Evolutionary conservation across 64 coral and sea anemone species (phyloP).

Genomic region (Trachythela sp.): DNA sequence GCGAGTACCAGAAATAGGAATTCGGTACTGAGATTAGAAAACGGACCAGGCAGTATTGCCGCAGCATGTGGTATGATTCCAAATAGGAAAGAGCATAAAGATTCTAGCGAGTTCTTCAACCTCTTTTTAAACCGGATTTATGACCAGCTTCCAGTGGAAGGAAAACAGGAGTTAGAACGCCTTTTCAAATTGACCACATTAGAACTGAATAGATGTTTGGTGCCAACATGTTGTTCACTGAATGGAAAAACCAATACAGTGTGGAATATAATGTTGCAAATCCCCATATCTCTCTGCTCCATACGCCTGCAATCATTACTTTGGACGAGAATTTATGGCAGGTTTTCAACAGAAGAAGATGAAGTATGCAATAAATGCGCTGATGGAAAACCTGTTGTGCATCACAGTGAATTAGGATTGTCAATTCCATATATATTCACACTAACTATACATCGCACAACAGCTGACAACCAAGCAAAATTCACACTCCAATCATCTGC

Average conservation of each 20-base stretch:
- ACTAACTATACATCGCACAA: background rate
- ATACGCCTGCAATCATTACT: constrained; percentile 1
- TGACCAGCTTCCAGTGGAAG: background rate
- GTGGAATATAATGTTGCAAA: constrained; percentile 8
- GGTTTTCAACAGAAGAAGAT: constrained; percentile 13
- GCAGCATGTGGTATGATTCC: background rate
- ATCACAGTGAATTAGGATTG: background rate
- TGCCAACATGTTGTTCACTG: background rate
- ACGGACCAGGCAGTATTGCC: background rate
- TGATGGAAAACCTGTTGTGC: background rate
- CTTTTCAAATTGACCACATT: background rate
- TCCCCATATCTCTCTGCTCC: background rate
- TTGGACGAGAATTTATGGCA: background rate
- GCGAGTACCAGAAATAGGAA: background rate
- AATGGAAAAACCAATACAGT: background rate
- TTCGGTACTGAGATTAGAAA: background rate
- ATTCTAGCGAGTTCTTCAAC: background rate
- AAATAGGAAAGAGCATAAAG: background rate
- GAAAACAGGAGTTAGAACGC: background rate
- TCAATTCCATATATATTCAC: background rate
- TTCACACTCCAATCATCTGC: background rate
- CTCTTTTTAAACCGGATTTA: background rate
- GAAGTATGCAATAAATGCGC: constrained; percentile 5
- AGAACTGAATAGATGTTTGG: constrained; percentile 2
- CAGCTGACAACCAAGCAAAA: background rate